Evolutionary conservation across 1,140 invertebrate species (phyloP).

Genomic region (Micrasema minimum): DNA sequence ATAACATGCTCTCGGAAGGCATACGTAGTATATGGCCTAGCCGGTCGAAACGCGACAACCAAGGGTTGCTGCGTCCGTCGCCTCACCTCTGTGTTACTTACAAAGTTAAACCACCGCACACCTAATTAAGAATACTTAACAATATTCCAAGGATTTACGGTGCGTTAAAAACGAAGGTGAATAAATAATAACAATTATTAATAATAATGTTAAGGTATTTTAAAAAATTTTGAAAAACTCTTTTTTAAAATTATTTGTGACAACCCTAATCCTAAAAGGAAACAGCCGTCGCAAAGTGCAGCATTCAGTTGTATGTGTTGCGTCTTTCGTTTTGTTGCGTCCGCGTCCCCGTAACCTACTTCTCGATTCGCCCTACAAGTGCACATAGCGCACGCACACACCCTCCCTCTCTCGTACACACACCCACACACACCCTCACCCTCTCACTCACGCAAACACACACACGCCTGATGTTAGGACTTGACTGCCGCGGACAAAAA

Average conservation of each 20-base stretch:
- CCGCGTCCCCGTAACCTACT: constrained; percentile 43
- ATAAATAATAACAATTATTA: too few relatives aligned
- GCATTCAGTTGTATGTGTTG: constrained; percentile 36
- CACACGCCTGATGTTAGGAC: constrained; percentile 17
- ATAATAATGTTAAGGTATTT: too few relatives aligned
- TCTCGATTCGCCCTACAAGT: constrained; percentile 42
- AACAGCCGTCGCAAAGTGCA: constrained; percentile 39
- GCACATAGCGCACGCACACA: constrained; percentile 26
- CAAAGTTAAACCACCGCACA: too few relatives aligned
- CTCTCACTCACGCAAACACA: background rate
- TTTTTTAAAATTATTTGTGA: background rate
- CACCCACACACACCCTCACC: constrained; percentile 3
- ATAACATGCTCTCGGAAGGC: too few relatives aligned
- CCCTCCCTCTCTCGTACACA: background rate
- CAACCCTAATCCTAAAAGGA: constrained; percentile 33
- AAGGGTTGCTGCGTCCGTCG: too few relatives aligned
- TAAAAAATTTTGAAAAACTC: background rate
- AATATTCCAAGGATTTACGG: too few relatives aligned
- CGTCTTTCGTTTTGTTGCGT: constrained; percentile 32
- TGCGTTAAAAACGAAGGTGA: too few relatives aligned
- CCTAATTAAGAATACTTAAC: too few relatives aligned
- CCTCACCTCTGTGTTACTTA: too few relatives aligned
- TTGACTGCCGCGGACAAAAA: constrained; percentile 12
- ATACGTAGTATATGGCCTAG: too few relatives aligned
- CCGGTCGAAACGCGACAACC: too few relatives aligned